Base-by-base conservation (phyloP, 2,113 vertebrate species). In the Sorex fumeus region DNA sequence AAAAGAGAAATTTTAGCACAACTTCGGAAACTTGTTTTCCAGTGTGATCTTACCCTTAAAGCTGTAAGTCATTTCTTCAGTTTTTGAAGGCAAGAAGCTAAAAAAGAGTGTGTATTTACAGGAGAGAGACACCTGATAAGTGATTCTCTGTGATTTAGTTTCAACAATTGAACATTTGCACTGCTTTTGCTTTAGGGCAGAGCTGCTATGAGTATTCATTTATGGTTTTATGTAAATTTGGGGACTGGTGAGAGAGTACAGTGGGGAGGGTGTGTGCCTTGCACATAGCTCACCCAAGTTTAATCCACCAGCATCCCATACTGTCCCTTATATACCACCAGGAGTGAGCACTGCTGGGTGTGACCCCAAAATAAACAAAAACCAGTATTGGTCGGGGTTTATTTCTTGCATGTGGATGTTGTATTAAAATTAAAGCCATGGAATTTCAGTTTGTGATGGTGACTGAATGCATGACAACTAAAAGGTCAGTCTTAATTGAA, bases 31-130 rank as follows among this genome's bases (percentile, higher is more conserved):
- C 98, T 99, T 97, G 98, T 99, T 96, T 99, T 99, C 93, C 99
- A 99, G 96, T 99, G 99, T 87, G 99, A 99, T 97, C 98, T 99
- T 91, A 99, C 99, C 70, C 98, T 99, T 87, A 99, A 99, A 96
- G 99, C 99, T 82, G 99, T 99, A 97, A 98, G 99, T 93, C 75
- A 82, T 94, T 95, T 92, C 67, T 76, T 81, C 28, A 86, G 11
- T 78, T 88, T 93, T 94, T 88, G 30, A 93, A 86, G 66, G 4
- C 82, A 75, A 13, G 13, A 15, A 12, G 47, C 3, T 9, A 28
- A 23, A n/a, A 27, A 81, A 78, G 23, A 50, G 30, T 74, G 1
- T 60, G 1, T 30, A 19, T 50, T 60, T 83, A 40, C 11, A 64
- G 23, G 32, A 81, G 45, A 92, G 21, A 18, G 45, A 53, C 64